These are phyloP conservation scores for Telenomus remus DNA, from an alignment of 1,140 invertebrate genomes.

Conservation along the genomic window DNA sequence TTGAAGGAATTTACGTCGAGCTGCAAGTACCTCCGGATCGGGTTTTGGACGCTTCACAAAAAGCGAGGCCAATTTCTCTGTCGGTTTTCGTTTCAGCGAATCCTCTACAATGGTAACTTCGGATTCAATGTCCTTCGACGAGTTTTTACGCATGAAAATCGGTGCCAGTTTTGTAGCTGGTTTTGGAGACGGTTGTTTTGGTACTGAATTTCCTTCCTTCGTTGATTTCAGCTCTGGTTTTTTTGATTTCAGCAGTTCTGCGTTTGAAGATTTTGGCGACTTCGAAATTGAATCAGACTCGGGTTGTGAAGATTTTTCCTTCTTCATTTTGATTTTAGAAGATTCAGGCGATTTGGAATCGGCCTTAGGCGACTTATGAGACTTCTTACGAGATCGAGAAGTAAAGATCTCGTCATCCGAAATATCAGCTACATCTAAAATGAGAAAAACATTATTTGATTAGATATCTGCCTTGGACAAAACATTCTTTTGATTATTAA, in stretches of 20 bases:
- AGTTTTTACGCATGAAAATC: slow-evolving; percentile 30
- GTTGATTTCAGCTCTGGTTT: slow-evolving; percentile 1
- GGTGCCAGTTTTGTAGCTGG: slow-evolving; percentile 18
- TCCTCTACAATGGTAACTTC: slow-evolving; percentile 38
- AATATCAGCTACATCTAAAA: slow-evolving; percentile 10
- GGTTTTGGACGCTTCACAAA: slow-evolving; percentile 69
- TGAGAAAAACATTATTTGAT: slow-evolving; percentile 1
- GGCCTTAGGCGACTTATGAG: slow-evolving; percentile 3
- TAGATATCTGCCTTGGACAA: neutral
- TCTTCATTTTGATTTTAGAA: too few species aligned
- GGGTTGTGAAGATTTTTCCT: too few species aligned
- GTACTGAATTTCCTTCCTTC: neutral
- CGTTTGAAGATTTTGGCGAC: too few species aligned
- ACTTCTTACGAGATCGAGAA: slow-evolving; percentile 17
- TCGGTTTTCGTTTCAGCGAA: slow-evolving; percentile 50
- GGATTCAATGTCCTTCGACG: slow-evolving; percentile 12
- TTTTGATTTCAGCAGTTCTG: neutral
- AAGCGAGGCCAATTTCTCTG: slow-evolving; percentile 70
- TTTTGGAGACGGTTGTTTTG: neutral
- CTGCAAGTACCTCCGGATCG: slow-evolving; percentile 61
- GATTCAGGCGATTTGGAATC: too few species aligned
- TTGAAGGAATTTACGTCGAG: slow-evolving; percentile 65
- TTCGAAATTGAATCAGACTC: too few species aligned
- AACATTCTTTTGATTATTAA: slow-evolving; percentile 16
- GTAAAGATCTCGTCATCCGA: slow-evolving; percentile 56